Evolutionary conservation across 2,797 vertebrate genomes (phyloP).

Genomic region (Molossus alvarezi): DNA sequence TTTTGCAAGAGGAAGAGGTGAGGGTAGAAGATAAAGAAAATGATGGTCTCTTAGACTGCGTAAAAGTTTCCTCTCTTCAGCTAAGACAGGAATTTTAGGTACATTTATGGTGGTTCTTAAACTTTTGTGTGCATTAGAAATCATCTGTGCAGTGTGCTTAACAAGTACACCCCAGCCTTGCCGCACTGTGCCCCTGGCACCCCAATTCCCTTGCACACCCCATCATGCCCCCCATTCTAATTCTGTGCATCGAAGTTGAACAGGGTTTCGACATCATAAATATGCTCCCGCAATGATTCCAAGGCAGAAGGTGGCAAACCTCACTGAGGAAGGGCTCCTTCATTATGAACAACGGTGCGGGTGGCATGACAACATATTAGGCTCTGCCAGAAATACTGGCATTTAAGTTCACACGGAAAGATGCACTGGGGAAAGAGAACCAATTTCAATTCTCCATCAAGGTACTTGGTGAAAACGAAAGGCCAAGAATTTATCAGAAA

Average conservation of each 20-base stretch:
- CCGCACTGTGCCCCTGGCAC: background rate
- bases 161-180: background rate
- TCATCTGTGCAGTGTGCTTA: background rate
- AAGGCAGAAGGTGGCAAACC: background rate
- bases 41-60: background rate
- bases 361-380: slow-evolving; percentile 37
- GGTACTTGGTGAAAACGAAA: slow-evolving; percentile 48
- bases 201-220: too few relatives aligned
- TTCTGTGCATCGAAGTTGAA: fast-evolving
- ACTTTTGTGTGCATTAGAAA: background rate
- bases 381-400: slow-evolving; percentile 56
- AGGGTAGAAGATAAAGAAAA: background rate
- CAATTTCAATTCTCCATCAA: slow-evolving; percentile 68
- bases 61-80: background rate
- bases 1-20: background rate
- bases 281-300: background rate
- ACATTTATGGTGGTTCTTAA: background rate
- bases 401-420: slow-evolving; percentile 58
- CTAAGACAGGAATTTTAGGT: background rate
- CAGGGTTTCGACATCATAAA: background rate
- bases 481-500: slow-evolving; percentile 53
- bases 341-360: background rate
- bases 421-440: slow-evolving; percentile 63
- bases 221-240: background rate
- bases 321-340: background rate